These are phyloP conservation scores for Sphecodes monilicornis DNA, from an alignment of 2,888 invertebrate genomes.

Conservation along the genomic window DNA sequence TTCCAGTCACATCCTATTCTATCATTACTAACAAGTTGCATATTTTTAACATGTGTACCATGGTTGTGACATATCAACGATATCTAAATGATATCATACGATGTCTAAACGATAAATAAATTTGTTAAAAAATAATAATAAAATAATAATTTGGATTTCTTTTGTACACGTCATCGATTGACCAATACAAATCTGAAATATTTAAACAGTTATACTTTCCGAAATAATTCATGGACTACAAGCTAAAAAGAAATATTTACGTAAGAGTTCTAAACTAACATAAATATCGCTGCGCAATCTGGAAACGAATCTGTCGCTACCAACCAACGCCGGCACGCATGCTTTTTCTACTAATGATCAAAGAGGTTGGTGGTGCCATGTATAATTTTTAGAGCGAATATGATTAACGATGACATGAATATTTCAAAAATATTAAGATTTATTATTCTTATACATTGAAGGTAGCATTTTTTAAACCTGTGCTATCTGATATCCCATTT, in stretches of 20 bases:
- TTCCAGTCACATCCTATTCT: too few relatives aligned
- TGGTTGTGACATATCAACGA: too few relatives aligned
- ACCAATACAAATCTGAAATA: neutral
- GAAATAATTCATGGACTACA: neutral
- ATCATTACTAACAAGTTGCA: too few relatives aligned
- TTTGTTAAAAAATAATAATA: too few relatives aligned
- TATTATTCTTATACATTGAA: neutral
- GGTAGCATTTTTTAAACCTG: neutral
- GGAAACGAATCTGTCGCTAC: neutral
- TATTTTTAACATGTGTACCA: too few relatives aligned
- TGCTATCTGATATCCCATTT: neutral
- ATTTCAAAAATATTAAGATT: neutral
- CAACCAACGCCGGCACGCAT: neutral
- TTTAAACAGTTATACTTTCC: neutral
- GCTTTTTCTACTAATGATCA: neutral
- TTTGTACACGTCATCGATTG: neutral
- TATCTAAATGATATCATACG: too few relatives aligned
- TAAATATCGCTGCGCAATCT: neutral
- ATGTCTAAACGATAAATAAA: too few relatives aligned
- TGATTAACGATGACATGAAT: neutral
- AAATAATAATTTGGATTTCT: too few relatives aligned
- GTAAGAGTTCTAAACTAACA: neutral
- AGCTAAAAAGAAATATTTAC: neutral
- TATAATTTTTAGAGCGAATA: neutral
- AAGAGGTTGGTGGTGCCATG: neutral